Conservation (phyloP, 2,797 vertebrate genomes). For the Sylvilagus floridanus region DNA sequence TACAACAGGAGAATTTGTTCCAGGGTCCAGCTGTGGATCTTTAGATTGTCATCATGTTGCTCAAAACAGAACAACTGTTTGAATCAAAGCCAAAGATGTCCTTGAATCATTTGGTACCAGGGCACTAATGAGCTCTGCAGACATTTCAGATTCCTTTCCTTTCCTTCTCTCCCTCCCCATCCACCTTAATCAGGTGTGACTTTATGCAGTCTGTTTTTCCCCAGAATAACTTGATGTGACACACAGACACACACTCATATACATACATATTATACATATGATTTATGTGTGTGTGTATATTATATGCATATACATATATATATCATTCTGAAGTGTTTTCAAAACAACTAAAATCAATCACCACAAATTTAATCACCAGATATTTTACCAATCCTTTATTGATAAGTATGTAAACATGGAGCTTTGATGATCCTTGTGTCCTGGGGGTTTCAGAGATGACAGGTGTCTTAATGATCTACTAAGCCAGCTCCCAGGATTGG, state of each 20-base stretch:
- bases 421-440: conserved; percentile 34
- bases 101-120: conserved; percentile 86
- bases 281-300: neutral
- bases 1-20: conserved; percentile 83
- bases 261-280: neutral
- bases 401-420: neutral
- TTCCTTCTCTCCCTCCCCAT: conserved; percentile 66
- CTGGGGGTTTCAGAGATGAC: conserved; percentile 17
- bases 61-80: conserved; percentile 84
- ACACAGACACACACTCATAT: neutral
- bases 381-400: conserved; percentile 19
- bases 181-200: conserved; percentile 85
- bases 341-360: neutral
- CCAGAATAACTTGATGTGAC: conserved; percentile 79
- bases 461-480: neutral
- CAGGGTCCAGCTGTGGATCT: conserved; percentile 75
- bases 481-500: neutral
- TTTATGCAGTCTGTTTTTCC: conserved; percentile 86
- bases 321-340: conserved; percentile 45
- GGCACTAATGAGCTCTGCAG: conserved; percentile 88
- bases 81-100: conserved; percentile 85
- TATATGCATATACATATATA: neutral
- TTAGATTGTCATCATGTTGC: conserved; percentile 75
- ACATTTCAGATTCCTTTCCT: conserved; percentile 83
- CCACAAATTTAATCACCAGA: neutral